Evolutionary conservation across 2,888 invertebrate genomes (phyloP).

Genomic region (Noctua janthina): DNA sequence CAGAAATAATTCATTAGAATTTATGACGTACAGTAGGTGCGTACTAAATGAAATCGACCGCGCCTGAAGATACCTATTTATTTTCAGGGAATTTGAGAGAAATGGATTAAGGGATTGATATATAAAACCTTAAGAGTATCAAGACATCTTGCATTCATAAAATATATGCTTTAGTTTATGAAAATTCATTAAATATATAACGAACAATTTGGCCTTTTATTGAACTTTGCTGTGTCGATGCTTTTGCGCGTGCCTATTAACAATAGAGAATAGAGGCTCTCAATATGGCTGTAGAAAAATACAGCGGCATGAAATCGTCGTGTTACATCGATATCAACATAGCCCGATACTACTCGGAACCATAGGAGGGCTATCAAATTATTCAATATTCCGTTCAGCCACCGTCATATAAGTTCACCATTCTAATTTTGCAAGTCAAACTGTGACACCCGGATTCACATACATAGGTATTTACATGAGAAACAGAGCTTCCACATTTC

Average conservation of each 20-base stretch:
- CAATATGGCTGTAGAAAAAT: background rate
- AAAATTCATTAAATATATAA: background rate
- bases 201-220: background rate
- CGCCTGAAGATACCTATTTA: conserved; percentile 32
- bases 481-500: conserved; percentile 32
- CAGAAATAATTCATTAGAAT: conserved; percentile 76
- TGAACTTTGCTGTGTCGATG: background rate
- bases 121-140: background rate
- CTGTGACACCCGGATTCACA: background rate
- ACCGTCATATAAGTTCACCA: conserved; percentile 10
- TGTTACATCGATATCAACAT: background rate
- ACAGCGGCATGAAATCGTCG: background rate
- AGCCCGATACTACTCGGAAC: background rate
- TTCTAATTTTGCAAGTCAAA: conserved; percentile 44
- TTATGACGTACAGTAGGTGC: conserved; percentile 68
- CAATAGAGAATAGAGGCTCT: background rate
- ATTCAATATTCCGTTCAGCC: conserved; percentile 27
- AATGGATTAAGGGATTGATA: conserved; percentile 2
- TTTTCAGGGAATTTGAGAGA: conserved; percentile 12
- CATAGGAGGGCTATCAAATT: conserved; percentile 9
- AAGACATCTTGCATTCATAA: background rate
- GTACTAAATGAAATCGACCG: conserved; percentile 46
- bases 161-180: background rate
- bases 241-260: background rate
- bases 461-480: background rate